Base-by-base conservation (phyloP, 2,888 invertebrate species). In the Caenorhabditis macrosperma region DNA sequence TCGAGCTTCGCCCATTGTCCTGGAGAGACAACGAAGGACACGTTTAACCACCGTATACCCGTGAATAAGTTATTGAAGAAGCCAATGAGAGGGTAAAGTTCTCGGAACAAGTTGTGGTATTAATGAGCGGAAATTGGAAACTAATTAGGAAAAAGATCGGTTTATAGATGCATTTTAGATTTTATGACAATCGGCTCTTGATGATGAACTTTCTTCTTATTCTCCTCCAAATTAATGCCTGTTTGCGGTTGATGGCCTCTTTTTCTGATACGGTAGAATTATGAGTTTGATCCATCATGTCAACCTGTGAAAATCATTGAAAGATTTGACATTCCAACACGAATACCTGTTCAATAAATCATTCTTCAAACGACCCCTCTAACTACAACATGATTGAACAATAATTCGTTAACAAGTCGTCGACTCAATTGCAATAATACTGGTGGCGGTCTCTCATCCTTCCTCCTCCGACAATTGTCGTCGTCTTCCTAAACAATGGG, bases 381-480 rank as follows among this genome's bases (percentile, higher is more conserved):
- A 59, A 68, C 67, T 33, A 63, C 63, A 57, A 57, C 64, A 48
- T 72, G 72, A 72, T 72, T 72, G 72, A 63, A 72, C 74, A 74
- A 74, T 66, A 74, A 74, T 74, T 74, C 33, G 74, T 74, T 74
- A 74, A 74, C 74, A 74, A 64, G 74, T 57, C n/a, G n/a, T n/a
- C 44, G 57, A 74, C 74, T 74, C 74, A 74, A 74, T 64, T 74
- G 74, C 74, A 74, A 74, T 74, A 74, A 74, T 72, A 72, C 41
- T 22, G 15, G 24, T 59, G 24, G 12, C 26, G 41, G 55, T 33
- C 46, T 46, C 44, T 41, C 44, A 30, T 61, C 33, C 17, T 41
- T 15, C 57, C 35, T 28, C 33, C n/a, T n/a, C 28, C 71, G 63
- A 59, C 59, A 59, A 64, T 74, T 59, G 74, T 33, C 74, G 30